A percentile compares a stretch with the other conserved stretches of the same genome.
Evolutionary conservation across 1,140 invertebrate species (phyloP).

Genomic region (Eueides isabella): DNA sequence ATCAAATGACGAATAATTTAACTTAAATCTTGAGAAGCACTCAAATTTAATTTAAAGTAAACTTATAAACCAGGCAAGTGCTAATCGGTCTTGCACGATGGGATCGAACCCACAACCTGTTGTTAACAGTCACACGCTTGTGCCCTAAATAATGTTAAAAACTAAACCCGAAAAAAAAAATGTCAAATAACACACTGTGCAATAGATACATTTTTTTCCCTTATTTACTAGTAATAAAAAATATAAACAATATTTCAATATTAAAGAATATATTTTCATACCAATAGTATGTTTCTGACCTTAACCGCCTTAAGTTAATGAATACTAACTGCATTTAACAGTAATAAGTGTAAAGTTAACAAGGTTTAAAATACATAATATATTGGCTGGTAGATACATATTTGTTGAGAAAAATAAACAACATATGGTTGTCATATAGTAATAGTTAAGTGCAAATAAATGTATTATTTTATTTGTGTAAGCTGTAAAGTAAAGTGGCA

Average conservation of each 20-base stretch:
- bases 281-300: not conserved
- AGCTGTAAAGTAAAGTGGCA: not conserved
- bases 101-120: too few relatives aligned
- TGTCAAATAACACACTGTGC: not conserved
- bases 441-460: not conserved
- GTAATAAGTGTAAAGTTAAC: not conserved
- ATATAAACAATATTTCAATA: not conserved
- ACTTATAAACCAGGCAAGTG: too few relatives aligned
- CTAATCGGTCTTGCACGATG: too few relatives aligned
- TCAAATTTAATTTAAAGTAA: too few relatives aligned
- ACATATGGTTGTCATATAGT: not conserved
- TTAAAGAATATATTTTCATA: not conserved
- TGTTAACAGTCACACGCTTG: too few relatives aligned
- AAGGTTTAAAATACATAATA: not conserved
- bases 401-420: not conserved
- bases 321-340: not conserved
- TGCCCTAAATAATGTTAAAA: too few relatives aligned
- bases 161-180: too few relatives aligned
- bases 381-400: not conserved
- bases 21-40: too few relatives aligned
- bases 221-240: not conserved
- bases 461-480: not conserved
- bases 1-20: too few relatives aligned
- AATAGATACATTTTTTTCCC: not conserved
- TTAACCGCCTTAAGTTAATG: constrained; percentile 5